Base-by-base conservation (phyloP, 2,888 invertebrate genomes). In the Tetramorium bicarinatum region DNA sequence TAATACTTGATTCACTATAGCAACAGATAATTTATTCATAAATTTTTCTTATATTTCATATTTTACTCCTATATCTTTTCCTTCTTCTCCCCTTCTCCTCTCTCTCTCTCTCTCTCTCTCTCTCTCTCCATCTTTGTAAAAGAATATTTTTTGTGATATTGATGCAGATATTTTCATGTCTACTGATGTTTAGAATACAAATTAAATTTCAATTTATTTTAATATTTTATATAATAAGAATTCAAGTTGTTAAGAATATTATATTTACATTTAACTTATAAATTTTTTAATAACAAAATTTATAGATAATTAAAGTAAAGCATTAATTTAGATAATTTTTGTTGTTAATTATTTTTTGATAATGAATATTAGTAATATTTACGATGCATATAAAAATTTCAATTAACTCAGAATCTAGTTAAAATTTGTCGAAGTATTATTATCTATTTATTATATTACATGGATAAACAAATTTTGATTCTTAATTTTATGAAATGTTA, bases 11-110 rank as follows among this genome's bases (percentile, higher is more conserved):
- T 66, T 54, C 13, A 41, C 6, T 9, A 21, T 66, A 56, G 44
- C 11, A 61, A 74, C 4, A 74, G 8, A n/a, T 15, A 44, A 47
- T 13, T 74, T 75, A 61, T n/a, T 74, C 4, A n/a, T 0, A 38
- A 62, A 29, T 59, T 38, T 62, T 62, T 41, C 0, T 62, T 13
- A 29, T 59, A 59, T 7, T 0, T 8, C 7, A 61, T 34, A 18
- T 9, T 34, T 34, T 34, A 34, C 29, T 0, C 29, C 4, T 11
- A 0, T 38, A 0, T 38, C 11, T 34, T 13, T 18, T 11, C 6
- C 29, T 4, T 34, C 4, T 34, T 15, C 29, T 59, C 3, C 6
- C 7, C 18, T 8, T 29, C 59, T 29, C 6, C 15, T 4, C 61
- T 15, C 29, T 59, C 8, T 18, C 2, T 34, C 18, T 29, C 59